Base-by-base conservation (phyloP, 2,113 vertebrate genomes). In the Zootoca vivipara region DNA sequence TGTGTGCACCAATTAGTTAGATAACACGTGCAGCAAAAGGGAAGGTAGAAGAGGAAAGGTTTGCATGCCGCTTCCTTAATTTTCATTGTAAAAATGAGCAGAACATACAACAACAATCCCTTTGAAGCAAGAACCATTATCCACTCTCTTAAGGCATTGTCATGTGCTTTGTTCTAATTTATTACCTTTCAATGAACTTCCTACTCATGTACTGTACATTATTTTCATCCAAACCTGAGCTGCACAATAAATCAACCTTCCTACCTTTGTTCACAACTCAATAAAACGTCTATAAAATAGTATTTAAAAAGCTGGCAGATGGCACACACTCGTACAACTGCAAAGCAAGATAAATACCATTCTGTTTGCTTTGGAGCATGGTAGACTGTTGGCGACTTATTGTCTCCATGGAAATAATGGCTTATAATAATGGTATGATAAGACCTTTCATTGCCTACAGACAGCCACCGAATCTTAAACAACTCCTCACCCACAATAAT, bases 131-230 rank as follows among this genome's bases (percentile, higher is more conserved):
- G 24, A 83, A 64, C 38, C 87, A 90, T 92, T 93, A 91, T 92
- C 93, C 16, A 89, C 72, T 89, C 92, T 86, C 35, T 67, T 67
- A 86, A 86, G 92, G 86, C 85, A 92, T 91, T 86, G 88, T 91
- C 80, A 83, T 78, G 75, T 86, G 84, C 67, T 82, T 92, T n/a
- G 82, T 93, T 94, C 86, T 95, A 85, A 95, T 92, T 94, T 92
- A 94, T 90, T 92, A 62, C 79, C 91, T 79, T 93, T 89, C 85
- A 89, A 62, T 89, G 67, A 85, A 93, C 89, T 91, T 86, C 67
- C 65, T 88, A 91, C 78, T 74, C 89, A 2, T 91, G 90, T 90
- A 91, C 89, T 92, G 90, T 90, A 91, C 88, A 89, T 30, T 85
- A 89, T 67, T 75, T 93, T 91, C 89, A 88, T 74, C 87, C 79